Base-by-base conservation (phyloP, 2,113 vertebrate genomes). In the Lontra canadensis region DNA sequence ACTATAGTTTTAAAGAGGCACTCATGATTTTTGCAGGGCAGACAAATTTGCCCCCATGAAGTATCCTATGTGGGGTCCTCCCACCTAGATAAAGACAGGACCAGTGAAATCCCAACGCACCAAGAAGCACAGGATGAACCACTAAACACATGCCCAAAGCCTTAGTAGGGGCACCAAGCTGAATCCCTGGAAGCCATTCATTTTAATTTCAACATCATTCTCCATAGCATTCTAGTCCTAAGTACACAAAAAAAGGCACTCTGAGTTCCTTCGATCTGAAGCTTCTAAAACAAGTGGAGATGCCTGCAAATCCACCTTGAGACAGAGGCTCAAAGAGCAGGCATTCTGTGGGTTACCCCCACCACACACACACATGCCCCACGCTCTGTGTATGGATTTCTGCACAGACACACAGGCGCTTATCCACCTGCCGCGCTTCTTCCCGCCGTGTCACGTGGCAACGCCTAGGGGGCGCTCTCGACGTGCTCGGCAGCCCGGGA, bases 401-500 rank as follows among this genome's bases (percentile, higher is more conserved):
- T 87, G 44, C 79, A 17, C 0, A 59, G 88, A 95, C 92, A 88
- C 92, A 36, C 25, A 9, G 90, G 25, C 5, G 12, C 1, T 39
- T 36, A 96, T 95, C 4, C 93, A 96, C 90, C 55, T 2, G 0
- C 69, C 25, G 17, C 12, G 39, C 61, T 90, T 96, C 78, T 81
- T 96, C 97, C 96, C 98, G 99, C 98, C 82, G 94, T 98, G 97
- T 57, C 95, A 76, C 25, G 21, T 59, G 97, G 79, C 95, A 81
- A 69, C 89, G 97, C 98, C 98, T 98, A 99, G 99, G 98, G 99
- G 99, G 99, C 98, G 99, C 98, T 98, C 97, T 98, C 84, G 90
- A 86, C 94, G 96, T 98, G 57, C 92, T 91, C 74, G 49, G 90
- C 82, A 23, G 57, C 63, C 34, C 14, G 0, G 65, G 39, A 86